Evolutionary conservation across 2,113 vertebrate species (phyloP).

Genomic region (Pyxicephalus adspersus): DNA sequence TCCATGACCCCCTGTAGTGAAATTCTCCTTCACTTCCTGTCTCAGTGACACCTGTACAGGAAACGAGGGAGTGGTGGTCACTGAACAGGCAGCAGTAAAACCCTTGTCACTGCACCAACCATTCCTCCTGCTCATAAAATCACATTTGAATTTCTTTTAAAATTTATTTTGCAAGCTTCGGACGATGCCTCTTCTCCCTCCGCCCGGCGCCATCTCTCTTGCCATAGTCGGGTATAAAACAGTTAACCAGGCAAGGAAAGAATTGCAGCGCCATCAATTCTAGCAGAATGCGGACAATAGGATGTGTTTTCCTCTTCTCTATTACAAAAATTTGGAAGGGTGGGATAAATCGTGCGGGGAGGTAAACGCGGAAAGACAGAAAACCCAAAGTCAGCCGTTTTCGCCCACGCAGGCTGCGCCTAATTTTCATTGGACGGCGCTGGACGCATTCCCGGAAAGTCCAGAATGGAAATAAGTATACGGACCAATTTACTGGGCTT

Average conservation of each 20-base stretch:
- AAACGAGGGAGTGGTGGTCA: no score
- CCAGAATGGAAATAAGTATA: background rate
- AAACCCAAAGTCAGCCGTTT: slow-evolving; percentile 13
- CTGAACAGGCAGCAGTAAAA: no score
- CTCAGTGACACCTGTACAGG: no score
- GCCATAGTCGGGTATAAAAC: background rate
- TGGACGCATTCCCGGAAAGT: background rate
- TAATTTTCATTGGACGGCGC: background rate
- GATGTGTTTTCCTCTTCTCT: background rate
- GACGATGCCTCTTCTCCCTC: no score
- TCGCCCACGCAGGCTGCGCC: slow-evolving; percentile 40
- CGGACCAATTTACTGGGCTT: no score
- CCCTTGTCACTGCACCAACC: no score
- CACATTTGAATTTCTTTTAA: no score
- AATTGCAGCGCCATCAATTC: slow-evolving; percentile 42
- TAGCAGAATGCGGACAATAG: slow-evolving; percentile 17
- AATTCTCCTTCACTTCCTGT: no score
- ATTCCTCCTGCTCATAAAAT: no score
- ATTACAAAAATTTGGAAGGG: slow-evolving; percentile 19
- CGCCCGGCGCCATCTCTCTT: no score
- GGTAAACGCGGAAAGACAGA: background rate
- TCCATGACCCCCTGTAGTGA: no score
- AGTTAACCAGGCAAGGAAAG: slow-evolving; percentile 10
- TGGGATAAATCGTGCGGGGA: slow-evolving; percentile 13
- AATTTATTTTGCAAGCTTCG: no score